phyloP scores from a whole-genome alignment of 2,888 invertebrate species.

The Pyrgus malvae region DNA sequence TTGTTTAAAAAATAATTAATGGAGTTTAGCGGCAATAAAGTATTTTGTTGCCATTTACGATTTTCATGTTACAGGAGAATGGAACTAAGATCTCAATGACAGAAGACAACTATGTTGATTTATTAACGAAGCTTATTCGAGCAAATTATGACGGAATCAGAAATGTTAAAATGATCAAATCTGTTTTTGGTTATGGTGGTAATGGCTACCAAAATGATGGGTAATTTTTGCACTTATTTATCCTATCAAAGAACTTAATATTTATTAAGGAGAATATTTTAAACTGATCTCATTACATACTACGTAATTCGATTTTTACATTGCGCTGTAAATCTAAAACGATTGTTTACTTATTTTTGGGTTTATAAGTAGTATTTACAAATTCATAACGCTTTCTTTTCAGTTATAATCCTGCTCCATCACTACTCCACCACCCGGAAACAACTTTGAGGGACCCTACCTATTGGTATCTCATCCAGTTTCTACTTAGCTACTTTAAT shows the following conservation, averaged over 20 bases:
- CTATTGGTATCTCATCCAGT: conserved; percentile 62
- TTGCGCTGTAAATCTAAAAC: too few species aligned
- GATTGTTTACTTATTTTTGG: too few species aligned
- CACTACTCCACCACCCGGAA: conserved; percentile 64
- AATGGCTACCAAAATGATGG: conserved; percentile 50
- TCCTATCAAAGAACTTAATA: neutral
- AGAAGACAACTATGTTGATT: conserved; percentile 59
- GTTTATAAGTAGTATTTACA: too few species aligned
- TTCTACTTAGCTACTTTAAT: conserved; percentile 55
- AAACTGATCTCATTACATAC: too few species aligned
- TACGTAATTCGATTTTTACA: too few species aligned
- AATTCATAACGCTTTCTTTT: too few species aligned
- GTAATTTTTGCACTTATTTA: conserved; percentile 40
- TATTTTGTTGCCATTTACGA: neutral
- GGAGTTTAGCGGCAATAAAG: too few species aligned
- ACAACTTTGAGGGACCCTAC: conserved; percentile 65
- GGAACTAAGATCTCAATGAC: conserved; percentile 57
- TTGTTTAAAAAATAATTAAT: too few species aligned
- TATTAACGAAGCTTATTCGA: conserved; percentile 61
- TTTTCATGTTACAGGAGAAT: conserved; percentile 52
- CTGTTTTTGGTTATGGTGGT: conserved; percentile 60
- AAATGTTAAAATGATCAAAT: conserved; percentile 58
- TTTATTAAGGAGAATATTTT: too few species aligned
- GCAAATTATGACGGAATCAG: conserved; percentile 61
- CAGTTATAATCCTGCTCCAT: conserved; percentile 70